Evolutionary conservation across 2,888 invertebrate genomes (phyloP), one percentile per base, ranked within the genome.

Genomic region (Mayetiola destructor): DNA sequence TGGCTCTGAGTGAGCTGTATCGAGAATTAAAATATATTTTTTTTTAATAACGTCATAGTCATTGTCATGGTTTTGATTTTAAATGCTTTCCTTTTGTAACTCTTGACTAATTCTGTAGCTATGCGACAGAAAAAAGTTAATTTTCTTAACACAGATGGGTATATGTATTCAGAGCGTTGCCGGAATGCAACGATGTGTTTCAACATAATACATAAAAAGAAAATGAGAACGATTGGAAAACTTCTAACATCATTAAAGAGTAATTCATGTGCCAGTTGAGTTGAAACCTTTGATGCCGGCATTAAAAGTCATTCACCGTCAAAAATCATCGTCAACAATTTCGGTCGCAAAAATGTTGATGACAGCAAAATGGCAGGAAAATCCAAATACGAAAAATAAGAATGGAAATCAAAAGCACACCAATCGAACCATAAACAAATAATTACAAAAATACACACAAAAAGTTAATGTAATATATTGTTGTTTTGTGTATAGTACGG

Each of bases 401-500:
- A 14, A 48, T 6, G 1, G 16, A n/a, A 48, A 48, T 27, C 23
- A 48, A 27, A 27, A 48, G 29, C 48, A 27, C 10, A 9, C 8
- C 27, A 27, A 48, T 48, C 29, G 9, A 27, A 16, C 27, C n/a
- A 18, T 14, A n/a, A 48, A 27, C 16, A 27, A 48, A n/a, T 27
- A 48, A 48, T 27, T 48, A 48, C 27, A 48, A 48, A 48, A 27
- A n/a, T n/a, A n/a, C n/a, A n/a, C n/a, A n/a, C n/a, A n/a, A n/a
- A n/a, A n/a, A n/a, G n/a, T n/a, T n/a, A n/a, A n/a, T n/a, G n/a
- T n/a, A n/a, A n/a, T n/a, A n/a, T n/a, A n/a, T n/a, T n/a, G n/a
- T n/a, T n/a, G n/a, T n/a, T n/a, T n/a, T 48, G 48, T 48, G 48
- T 27, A 27, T 48, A 23, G 48, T 23, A n/a, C 27, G 16, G n/a